Base-by-base conservation (phyloP, 2,797 vertebrate species). In the Protosalanx chinensis region DNA sequence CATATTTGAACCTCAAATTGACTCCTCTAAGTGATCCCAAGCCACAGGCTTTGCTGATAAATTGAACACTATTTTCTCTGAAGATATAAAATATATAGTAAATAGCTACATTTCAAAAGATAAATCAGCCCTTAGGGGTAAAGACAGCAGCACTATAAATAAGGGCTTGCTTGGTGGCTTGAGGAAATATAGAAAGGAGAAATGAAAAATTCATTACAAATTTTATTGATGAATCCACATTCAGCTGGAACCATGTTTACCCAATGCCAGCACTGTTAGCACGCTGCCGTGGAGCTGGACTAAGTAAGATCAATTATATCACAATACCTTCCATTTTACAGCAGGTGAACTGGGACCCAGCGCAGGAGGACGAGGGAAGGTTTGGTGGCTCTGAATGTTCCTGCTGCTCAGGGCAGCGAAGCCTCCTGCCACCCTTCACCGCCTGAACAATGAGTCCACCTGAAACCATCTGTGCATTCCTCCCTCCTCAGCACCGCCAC, bases 231-330 rank as follows among this genome's bases (percentile, higher is more conserved):
- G 79, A 81, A 79, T 64, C 74, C 73, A 81, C 81, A 81, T 68
- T 81, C 77, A 80, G 80, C 73, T 82, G 81, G 79, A 86, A 85
- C 83, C 76, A 68, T 86, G 81, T 82, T 81, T 85, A 86, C 74
- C 63, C 78, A 77, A 65, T 64, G 76, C 70, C 67, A 61, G 67
- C 71, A 72, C 69, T 58, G 66, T 77, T 67, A 77, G 63, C 75
- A 76, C 56, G 81, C 63, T 57, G 74, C 73, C 41, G 56, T 71
- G 68, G 67, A 65, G 49, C 71, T 46, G 57, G 64, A 67, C 68
- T 81, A 83, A 80, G 72, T 80, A 81, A 79, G 79, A 85, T 85
- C 79, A 80, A 84, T 84, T 66, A 82, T 75, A 80, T 72, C 72
- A 69, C 67, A 73, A 79, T 68, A 60, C 68, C 73, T 70, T 62